These are phyloP conservation scores for Psettodes erumei DNA, from an alignment of 2,113 vertebrate species.

Conservation along the genomic window DNA sequence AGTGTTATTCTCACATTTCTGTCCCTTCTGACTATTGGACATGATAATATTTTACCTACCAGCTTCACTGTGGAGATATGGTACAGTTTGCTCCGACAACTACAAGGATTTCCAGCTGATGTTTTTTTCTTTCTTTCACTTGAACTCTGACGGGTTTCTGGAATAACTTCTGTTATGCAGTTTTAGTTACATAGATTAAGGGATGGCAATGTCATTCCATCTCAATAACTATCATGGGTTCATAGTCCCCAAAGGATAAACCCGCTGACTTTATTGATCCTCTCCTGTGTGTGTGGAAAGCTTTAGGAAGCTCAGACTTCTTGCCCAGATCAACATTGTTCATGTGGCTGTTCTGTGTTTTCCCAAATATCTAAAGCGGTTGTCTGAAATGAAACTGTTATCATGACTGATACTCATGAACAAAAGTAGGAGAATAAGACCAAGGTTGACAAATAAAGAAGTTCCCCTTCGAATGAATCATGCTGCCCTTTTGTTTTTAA, in stretches of 20 bases:
- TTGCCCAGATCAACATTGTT: neutral
- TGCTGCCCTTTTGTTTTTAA: neutral
- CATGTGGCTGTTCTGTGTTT: neutral
- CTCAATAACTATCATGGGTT: too few species aligned
- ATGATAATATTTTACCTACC: neutral
- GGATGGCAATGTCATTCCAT: too few species aligned
- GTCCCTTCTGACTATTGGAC: slow-evolving; percentile 1
- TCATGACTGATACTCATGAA: neutral
- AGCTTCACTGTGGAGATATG: neutral
- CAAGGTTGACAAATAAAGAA: neutral
- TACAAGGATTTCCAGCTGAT: neutral
- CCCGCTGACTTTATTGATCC: too few species aligned
- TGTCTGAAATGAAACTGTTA: neutral
- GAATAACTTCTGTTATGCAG: too few species aligned
- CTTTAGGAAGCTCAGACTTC: too few species aligned
- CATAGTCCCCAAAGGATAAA: too few species aligned
- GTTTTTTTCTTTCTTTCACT: neutral
- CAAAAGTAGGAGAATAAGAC: neutral
- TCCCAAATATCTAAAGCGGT: slow-evolving; percentile 2
- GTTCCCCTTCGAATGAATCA: neutral
- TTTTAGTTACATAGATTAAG: too few species aligned
- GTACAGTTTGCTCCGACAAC: neutral
- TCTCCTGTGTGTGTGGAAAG: too few species aligned
- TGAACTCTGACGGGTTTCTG: neutral
- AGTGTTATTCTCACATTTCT: too few species aligned